Percentiles rank a stretch among this genome's conserved stretches.
These are phyloP conservation scores for Drosophila nr. medialis DNA, from an alignment of 2,888 invertebrate species.

Conservation along the genomic window DNA sequence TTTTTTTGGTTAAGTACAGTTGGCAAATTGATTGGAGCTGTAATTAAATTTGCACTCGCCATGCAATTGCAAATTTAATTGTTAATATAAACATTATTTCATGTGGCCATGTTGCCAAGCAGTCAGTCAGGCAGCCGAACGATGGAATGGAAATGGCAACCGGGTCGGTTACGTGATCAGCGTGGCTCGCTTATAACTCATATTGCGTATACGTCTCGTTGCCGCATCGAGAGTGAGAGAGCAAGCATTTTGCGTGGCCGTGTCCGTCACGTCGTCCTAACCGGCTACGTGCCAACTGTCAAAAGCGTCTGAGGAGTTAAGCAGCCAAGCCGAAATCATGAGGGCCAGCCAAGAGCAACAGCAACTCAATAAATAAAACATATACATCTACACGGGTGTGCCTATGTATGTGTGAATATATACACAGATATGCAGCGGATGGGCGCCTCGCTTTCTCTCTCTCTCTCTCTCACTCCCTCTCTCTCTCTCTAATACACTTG, in stretches of 20 bases:
- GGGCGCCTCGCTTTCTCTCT: no score
- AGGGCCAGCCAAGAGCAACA: constrained; percentile 29
- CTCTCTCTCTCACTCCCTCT: no score
- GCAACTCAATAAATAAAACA: constrained; percentile 68
- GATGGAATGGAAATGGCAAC: constrained; percentile 8
- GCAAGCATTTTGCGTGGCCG: constrained; percentile 20
- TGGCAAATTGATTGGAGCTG: constrained; percentile 51
- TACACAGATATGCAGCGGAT: neutral
- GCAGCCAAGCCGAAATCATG: constrained; percentile 17
- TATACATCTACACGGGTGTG: neutral
- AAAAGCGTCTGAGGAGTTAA: constrained; percentile 27
- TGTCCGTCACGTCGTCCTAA: constrained; percentile 41
- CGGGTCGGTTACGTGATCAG: constrained; percentile 69
- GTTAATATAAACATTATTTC: constrained; percentile 64
- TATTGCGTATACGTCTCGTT: constrained; percentile 61
- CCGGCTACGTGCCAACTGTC: constrained; percentile 59
- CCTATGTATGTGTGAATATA: neutral
- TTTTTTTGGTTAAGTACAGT: constrained; percentile 18
- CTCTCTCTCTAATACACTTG: neutral
- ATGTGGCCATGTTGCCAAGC: constrained; percentile 19
- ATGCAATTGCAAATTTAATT: constrained; percentile 56
- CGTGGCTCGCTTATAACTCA: constrained; percentile 69
- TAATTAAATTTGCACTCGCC: constrained; percentile 59
- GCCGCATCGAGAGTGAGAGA: constrained; percentile 18
- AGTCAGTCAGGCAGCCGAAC: neutral